Evolutionary conservation across 2,113 vertebrate genomes (phyloP).

Genomic region (Cavia aperea): DNA sequence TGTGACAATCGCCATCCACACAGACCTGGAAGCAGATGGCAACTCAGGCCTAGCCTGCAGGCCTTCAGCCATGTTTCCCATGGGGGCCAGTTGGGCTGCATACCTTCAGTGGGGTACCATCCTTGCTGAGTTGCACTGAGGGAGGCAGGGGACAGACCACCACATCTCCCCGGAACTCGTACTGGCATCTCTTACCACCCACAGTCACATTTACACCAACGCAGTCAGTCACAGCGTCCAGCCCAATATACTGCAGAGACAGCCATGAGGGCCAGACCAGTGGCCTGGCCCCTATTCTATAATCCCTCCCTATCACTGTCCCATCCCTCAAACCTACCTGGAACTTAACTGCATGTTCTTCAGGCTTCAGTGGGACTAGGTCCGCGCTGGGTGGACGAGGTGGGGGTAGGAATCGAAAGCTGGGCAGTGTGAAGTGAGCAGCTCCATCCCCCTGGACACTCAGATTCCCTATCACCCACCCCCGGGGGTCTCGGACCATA

Average conservation of each 20-base stretch:
- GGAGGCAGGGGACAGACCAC: slow-evolving; percentile 87
- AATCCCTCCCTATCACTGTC: rapidly evolving
- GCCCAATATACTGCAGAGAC: slow-evolving; percentile 82
- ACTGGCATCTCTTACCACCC: slow-evolving; percentile 83
- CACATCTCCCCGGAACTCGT: slow-evolving; percentile 85
- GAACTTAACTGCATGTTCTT: slow-evolving; percentile 81
- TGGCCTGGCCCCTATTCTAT: neutral
- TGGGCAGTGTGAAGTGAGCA: slow-evolving; percentile 70
- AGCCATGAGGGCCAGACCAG: neutral
- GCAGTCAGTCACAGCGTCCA: slow-evolving; percentile 83
- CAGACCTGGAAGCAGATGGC: slow-evolving; percentile 66
- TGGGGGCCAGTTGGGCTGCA: neutral
- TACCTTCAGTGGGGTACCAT: slow-evolving; percentile 84
- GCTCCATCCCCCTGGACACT: slow-evolving; percentile 84
- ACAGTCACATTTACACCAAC: slow-evolving; percentile 88
- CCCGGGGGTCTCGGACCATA: slow-evolving; percentile 72
- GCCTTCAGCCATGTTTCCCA: neutral
- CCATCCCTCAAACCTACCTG: slow-evolving; percentile 75
- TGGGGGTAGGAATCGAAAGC: slow-evolving; percentile 80
- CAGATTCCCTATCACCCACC: slow-evolving; percentile 77
- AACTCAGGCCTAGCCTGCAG: slow-evolving; percentile 10
- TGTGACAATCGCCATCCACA: slow-evolving; percentile 78
- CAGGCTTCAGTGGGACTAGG: slow-evolving; percentile 77
- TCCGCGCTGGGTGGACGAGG: slow-evolving; percentile 73
- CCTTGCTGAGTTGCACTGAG: slow-evolving; percentile 75